phyloP scores from a whole-genome alignment of 2,113 vertebrate genomes.

The Dasyprocta punctata region DNA sequence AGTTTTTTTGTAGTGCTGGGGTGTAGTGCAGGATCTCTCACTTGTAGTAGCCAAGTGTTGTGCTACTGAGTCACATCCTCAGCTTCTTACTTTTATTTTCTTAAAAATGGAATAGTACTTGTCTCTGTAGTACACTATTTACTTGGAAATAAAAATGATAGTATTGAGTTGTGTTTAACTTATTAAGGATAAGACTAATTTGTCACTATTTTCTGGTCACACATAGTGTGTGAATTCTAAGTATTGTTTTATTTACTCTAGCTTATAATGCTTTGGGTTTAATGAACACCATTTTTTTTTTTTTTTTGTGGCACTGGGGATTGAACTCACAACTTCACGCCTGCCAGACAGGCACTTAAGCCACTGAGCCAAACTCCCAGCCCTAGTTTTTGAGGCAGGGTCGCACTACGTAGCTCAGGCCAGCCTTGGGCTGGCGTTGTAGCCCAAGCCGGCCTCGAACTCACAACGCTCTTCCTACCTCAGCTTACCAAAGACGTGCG shows the following conservation, averaged over 20 bases:
- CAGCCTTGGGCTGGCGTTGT: too few relatives aligned
- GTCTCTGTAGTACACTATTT: neutral
- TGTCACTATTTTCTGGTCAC: slow-evolving; percentile 24
- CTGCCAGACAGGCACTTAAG: too few relatives aligned
- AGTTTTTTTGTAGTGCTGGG: neutral
- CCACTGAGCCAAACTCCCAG: too few relatives aligned
- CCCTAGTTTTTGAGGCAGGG: too few relatives aligned
- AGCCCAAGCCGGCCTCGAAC: too few relatives aligned
- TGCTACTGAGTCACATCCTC: neutral
- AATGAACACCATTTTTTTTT: slow-evolving; percentile 16
- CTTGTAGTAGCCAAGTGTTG: neutral
- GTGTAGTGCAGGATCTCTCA: neutral
- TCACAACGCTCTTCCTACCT: too few relatives aligned
- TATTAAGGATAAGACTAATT: neutral
- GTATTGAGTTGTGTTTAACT: neutral
- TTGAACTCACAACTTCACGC: too few relatives aligned
- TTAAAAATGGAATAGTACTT: slow-evolving; percentile 21
- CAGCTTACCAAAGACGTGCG: too few relatives aligned
- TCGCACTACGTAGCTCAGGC: too few relatives aligned
- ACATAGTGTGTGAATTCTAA: neutral
- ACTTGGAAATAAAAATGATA: slow-evolving; percentile 42
- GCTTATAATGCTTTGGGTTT: slow-evolving; percentile 29
- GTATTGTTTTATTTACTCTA: neutral
- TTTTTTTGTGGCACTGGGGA: too few relatives aligned
- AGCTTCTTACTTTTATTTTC: neutral